Evolutionary conservation across 2,113 vertebrate genomes (phyloP), one percentile per base, ranked within the genome.

Genomic region (Lonchura striata): DNA sequence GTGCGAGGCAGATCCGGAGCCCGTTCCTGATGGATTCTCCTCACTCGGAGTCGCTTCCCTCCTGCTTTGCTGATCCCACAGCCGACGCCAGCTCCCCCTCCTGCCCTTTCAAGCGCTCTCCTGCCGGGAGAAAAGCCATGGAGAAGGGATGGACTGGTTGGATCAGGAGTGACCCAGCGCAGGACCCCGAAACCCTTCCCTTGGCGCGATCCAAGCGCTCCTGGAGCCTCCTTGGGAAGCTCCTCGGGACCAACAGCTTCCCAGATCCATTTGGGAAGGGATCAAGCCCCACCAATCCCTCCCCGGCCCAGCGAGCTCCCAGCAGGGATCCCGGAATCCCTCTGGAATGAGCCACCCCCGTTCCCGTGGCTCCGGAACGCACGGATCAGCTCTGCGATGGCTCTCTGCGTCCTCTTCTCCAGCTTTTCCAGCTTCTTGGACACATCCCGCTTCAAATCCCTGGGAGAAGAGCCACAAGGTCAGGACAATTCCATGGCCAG

Each of bases 381-480:
- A 99, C 99, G 98, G 75, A 99, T 99, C 86, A 99, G 96, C 91
- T 99, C 99, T 0, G 99, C 99, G 0, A 99, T 99, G 86, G 99
- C 99, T 94, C 99, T 98, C 97, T 99, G 99, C 0, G 99, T 99
- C 95, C 99, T 98, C 97, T 98, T 99, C 93, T 99, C 99, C 86
- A 99, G 94, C 89, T 99, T 99, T 96, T 99, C 99, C 97, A 99
- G 97, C 57, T 99, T 99, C 97, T 99, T 99, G 85, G 99, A 98
- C 9, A 99, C 99, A 1, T 99, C 99, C 72, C 99, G 98, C 94
- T 99, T 99, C 66, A 99, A 95, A 97, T 99, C 99, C 99, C 99
- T 99, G 33, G 3, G 19, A 56, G 21, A 85, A 30, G 33, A 92
- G 86, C 0, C 0, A 23, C 24, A 6, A 3, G 0, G 1, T 82